Conservation (phyloP, 1,140 invertebrate genomes). For the Tetraneura akinire region DNA sequence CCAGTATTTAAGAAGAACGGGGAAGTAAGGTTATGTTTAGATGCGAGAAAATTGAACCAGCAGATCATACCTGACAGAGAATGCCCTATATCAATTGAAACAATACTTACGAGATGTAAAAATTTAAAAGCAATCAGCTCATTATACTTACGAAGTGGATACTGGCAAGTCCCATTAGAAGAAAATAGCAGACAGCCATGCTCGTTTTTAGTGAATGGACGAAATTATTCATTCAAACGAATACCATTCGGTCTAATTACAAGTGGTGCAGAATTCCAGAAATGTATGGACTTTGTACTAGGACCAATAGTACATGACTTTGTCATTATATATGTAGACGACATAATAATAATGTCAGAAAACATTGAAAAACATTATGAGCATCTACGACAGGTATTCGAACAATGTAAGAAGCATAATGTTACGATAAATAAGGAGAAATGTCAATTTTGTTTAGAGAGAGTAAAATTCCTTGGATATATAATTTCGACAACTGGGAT, state of each 20-base stretch:
- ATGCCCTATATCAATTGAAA: neutral
- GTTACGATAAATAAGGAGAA: neutral
- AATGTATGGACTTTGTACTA: neutral
- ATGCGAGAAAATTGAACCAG: neutral
- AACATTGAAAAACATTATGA: neutral
- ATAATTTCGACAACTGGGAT: neutral
- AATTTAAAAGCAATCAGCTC: neutral
- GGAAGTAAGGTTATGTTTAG: neutral
- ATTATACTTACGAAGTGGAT: neutral
- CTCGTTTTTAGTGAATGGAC: neutral
- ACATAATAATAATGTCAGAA: neutral
- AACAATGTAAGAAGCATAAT: neutral
- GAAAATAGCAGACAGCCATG: neutral
- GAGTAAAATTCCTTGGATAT: neutral
- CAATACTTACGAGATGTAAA: neutral
- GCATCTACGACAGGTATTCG: neutral
- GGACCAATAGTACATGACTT: neutral
- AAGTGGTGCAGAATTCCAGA: neutral
- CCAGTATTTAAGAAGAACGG: constrained; percentile 2
- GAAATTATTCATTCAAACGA: neutral
- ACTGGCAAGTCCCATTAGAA: neutral
- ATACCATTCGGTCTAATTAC: neutral
- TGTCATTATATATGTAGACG: constrained; percentile 1
- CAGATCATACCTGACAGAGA: neutral
- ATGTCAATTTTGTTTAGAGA: neutral